Base-by-base conservation (phyloP, 2,797 vertebrate species). In the Galaxias olidus region DNA sequence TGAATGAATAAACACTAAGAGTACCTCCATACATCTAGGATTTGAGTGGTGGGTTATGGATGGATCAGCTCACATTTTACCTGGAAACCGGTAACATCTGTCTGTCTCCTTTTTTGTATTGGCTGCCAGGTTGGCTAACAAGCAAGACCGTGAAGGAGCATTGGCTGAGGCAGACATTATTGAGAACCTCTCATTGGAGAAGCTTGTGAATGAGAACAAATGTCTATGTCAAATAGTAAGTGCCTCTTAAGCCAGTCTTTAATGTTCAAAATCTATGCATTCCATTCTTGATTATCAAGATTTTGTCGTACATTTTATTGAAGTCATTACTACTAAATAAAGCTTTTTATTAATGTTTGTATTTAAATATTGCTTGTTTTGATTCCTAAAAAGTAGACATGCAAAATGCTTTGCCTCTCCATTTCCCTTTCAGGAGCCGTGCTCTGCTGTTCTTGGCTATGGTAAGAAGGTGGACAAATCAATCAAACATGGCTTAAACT, bases 151-250 rank as follows among this genome's bases (percentile, higher is more conserved):
- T 78, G 95, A 96, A 76, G 95, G 95, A 52, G 95, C 96, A 10
- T 85, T 98, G 84, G 91, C 93, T 46, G 96, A 98, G 87, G 95
- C 94, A 0, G 95, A 97, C 86, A 91, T 98, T 73, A 97, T 98
- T 0, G 95, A 98, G 72, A 94, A 85, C 82, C 92, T 98, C 15
- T 96, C 94, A 17, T 76, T 98, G 56, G 95, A 98, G 86, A 96
- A 95, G 80, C 88, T 97, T 44, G 97, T 97, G 64, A 98, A 96
- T 56, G 94, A 97, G 72, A 94, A 97, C 86, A 98, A 98, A 88
- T 96, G 95, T 88, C 91, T 93, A 0, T 98, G 96, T 93, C 94
- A 96, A 77, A 97, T 98, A 75, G 96, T 98, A 87, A 95, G 96
- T 96, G 73, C 18, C 6, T 7, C 30, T 71, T 30, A 69, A 18